phyloP scores from a whole-genome alignment of 2,113 vertebrate genomes.

The Ctenomys sociabilis region DNA sequence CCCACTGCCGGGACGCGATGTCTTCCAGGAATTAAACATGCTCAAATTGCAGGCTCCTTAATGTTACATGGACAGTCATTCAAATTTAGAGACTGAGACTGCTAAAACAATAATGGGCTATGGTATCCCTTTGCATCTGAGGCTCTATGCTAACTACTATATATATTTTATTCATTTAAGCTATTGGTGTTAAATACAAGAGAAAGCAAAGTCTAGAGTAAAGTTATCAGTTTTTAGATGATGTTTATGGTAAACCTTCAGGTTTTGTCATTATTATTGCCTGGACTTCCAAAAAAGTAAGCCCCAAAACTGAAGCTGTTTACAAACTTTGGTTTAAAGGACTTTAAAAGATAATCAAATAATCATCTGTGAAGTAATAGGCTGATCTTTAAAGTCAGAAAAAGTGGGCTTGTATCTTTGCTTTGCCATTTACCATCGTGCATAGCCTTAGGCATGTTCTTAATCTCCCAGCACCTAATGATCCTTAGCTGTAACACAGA shows the following conservation, averaged over 20 bases:
- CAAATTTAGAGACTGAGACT: neutral
- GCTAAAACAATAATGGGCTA: conserved; percentile 28
- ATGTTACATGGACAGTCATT: neutral
- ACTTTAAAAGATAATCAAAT: neutral
- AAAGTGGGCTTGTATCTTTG: neutral
- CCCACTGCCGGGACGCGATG: neutral
- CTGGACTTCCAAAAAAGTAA: neutral
- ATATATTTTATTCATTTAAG: neutral
- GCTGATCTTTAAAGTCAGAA: conserved; percentile 7
- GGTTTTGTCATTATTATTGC: neutral
- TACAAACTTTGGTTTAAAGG: neutral
- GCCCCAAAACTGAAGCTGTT: neutral
- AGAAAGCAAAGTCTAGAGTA: conserved; percentile 22
- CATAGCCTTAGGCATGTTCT: neutral
- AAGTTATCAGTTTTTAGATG: conserved; percentile 6
- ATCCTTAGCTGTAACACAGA: conserved; percentile 44
- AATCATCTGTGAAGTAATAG: neutral
- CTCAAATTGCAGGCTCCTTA: neutral
- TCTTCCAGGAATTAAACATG: neutral
- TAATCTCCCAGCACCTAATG: conserved; percentile 41
- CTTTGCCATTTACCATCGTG: neutral
- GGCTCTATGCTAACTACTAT: neutral
- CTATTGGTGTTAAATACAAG: neutral
- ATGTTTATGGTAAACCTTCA: neutral
- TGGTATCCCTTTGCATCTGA: neutral